Conservation (phyloP, 2,797 vertebrate genomes). For the Acrocephalus scirpaceus region DNA sequence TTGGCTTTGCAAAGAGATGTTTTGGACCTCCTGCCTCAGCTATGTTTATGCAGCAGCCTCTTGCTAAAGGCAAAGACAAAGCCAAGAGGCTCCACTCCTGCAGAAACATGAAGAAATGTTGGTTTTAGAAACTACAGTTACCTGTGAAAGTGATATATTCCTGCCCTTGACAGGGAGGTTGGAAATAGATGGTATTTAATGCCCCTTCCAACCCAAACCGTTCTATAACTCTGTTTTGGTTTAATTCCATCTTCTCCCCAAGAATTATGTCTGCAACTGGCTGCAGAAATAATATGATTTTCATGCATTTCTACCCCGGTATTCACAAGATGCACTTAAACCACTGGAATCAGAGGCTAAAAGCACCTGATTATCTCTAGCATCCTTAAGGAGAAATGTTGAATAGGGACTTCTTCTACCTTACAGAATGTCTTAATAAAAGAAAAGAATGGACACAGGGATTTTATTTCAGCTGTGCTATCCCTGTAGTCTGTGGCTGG, state of each 20-base stretch:
- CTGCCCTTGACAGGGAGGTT: background rate
- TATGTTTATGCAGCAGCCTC: background rate
- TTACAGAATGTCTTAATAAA: background rate
- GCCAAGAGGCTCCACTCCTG: background rate
- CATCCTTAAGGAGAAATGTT: background rate
- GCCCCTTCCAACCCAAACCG: fast-evolving
- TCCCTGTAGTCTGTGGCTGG: background rate
- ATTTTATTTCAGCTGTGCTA: background rate
- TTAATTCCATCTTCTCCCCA: background rate
- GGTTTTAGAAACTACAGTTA: background rate
- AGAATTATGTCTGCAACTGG: background rate
- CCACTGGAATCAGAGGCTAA: background rate
- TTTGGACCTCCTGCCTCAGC: background rate
- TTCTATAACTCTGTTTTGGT: background rate
- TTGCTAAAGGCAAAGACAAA: background rate
- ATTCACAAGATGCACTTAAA: background rate
- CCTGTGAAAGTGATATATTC: background rate
- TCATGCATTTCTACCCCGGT: background rate
- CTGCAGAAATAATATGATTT: background rate
- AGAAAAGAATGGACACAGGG: background rate
- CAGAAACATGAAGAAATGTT: background rate
- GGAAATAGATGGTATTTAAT: background rate
- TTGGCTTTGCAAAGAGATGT: background rate
- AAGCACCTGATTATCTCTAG: background rate
- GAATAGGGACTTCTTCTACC: background rate